Evolutionary conservation across 2,888 invertebrate species (phyloP), one percentile per base, ranked within the genome.

Genomic region (Spicauda simplicius): DNA sequence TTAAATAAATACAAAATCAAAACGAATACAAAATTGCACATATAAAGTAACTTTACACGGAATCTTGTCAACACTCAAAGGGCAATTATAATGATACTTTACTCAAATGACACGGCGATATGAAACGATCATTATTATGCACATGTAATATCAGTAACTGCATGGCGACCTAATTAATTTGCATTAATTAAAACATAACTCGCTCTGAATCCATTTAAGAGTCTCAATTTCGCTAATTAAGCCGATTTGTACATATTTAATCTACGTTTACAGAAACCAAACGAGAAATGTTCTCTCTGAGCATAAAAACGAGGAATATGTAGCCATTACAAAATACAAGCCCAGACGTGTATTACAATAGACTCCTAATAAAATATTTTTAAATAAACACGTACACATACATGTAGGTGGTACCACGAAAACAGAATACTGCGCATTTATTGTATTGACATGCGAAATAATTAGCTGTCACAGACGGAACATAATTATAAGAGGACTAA

Each of bases 151-250:
- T 66, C 56, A 16, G 50, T 56, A 37, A 56, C 50, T 33, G 50
- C 30, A 50, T 25, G 66, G 50, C 61, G 66, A 61, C 66, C 66
- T 67, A 67, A 67, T 67, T 67, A 61, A 67, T 61, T 67, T 61
- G 56, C 61, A 67, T 67, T 56, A 56, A 66, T 66, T 66, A 59
- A 67, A 56, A 61, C 33, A 60, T 55, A 18, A 25, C 66, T 45
- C 52, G 59, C 6, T 52, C 45, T 59, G 33, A 45, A 59, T 53
- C 53, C 58, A 37, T 65, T 65, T 54, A 59, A 59, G 59, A 57
- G 48, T 58, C 52, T 52, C 20, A 16, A 53, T 53, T 18, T 25
- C 10, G 20, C 58, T 64, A 5, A 58, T 48, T 64, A 56, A 19
- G 50, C n/a, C 14, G 18, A 16, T 12, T 45, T 54, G 20, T n/a